Conservation (phyloP, 2,888 invertebrate genomes). For the Spatulosminthurus flaviceps region DNA sequence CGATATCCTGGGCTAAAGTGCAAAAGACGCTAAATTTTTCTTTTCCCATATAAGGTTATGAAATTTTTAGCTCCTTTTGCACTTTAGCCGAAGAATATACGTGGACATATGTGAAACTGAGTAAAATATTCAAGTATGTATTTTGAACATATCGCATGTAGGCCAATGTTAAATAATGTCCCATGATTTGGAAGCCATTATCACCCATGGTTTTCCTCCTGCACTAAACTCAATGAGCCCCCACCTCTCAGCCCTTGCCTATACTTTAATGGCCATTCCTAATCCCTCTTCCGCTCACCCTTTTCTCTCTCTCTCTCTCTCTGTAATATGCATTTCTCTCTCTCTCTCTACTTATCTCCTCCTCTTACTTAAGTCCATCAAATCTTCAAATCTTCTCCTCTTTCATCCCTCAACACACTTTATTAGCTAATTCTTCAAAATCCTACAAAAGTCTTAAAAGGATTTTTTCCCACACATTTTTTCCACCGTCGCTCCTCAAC, state of each 20-base stretch:
- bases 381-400: too few species aligned
- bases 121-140: constrained; percentile 52
- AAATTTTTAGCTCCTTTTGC: too few species aligned
- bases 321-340: not conserved
- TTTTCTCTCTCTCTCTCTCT: constrained; percentile 23
- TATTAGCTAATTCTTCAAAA: not conserved
- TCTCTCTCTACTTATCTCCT: not conserved
- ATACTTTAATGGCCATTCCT: constrained; percentile 39
- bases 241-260: constrained; percentile 23
- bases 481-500: not conserved
- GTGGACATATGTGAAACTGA: too few species aligned
- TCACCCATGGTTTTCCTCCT: constrained; percentile 47
- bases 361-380: not conserved
- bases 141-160: too few species aligned
- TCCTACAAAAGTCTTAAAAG: too few species aligned
- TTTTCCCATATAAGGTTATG: too few species aligned
- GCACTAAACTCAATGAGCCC: constrained; percentile 7
- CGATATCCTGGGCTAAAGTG: too few species aligned
- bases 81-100: too few species aligned
- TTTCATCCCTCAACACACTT: too few species aligned
- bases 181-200: constrained; percentile 54
- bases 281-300: constrained; percentile 44
- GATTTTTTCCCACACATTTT: too few species aligned
- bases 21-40: too few species aligned
- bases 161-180: constrained; percentile 51